Evolutionary conservation across 2,113 vertebrate genomes (phyloP).

Genomic region (Eptesicus fuscus): DNA sequence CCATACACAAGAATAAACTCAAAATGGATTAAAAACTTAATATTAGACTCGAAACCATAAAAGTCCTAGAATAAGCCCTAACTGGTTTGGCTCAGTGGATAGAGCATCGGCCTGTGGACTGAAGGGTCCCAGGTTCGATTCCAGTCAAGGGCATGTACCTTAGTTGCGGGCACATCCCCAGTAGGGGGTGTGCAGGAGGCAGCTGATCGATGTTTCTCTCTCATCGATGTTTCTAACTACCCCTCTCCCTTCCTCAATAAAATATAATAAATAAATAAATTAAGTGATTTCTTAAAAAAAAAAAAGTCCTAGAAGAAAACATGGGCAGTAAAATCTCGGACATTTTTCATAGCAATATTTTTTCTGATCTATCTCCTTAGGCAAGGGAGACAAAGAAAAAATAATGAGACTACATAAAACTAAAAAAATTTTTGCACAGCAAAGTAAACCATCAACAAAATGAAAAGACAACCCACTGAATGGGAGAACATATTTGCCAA

Average conservation of each 20-base stretch:
- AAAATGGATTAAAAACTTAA: not conserved
- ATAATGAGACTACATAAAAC: not conserved
- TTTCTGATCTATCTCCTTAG: not conserved
- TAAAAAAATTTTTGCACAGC: not conserved
- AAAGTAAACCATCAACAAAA: not conserved
- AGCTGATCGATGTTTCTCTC: no score
- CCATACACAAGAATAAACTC: not conserved
- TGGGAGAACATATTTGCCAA: not conserved
- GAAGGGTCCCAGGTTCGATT: no score
- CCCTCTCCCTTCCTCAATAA: no score
- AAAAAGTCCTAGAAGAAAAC: not conserved
- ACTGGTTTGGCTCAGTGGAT: no score
- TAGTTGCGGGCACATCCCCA: no score
- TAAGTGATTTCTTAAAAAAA: no score
- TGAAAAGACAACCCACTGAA: not conserved
- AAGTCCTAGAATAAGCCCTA: not conserved
- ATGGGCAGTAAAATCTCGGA: not conserved
- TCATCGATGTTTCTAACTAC: no score
- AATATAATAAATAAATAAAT: no score
- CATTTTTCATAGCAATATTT: not conserved
- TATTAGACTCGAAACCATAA: not conserved
- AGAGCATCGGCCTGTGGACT: no score
- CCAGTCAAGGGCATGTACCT: no score
- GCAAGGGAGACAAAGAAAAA: not conserved
- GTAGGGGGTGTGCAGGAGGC: no score